Evolutionary conservation across 2,113 vertebrate genomes (phyloP), one percentile per base, ranked within the genome.

Genomic region (zebrafish (Danio rerio)): DNA sequence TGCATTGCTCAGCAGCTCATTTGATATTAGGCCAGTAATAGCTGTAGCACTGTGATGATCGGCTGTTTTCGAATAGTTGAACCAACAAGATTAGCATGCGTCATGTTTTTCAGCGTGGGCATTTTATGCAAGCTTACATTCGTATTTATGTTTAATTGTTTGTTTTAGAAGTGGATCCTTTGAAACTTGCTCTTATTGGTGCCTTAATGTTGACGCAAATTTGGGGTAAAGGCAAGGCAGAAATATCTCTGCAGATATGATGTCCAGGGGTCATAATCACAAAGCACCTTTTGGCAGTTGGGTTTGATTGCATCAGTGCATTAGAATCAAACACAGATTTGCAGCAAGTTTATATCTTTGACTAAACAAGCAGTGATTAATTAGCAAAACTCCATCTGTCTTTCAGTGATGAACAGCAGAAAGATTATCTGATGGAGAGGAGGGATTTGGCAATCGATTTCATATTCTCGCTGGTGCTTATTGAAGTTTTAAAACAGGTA

Each of bases 361-460:
- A 73, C 21, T 56, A 16, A n/a, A 6, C 13, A 16, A 45, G 63
- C 63, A 15, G 18, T 71, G 49, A 40, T 15, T 80, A 10, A 81
- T 6, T 61, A 5, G 76, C 1, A 69, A 12, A 80, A 9, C n/a
- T 79, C 31, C 89, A 18, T 92, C 65, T 93, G 43, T 81, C 7
- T 90, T 89, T 86, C 91, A 99, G 97, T 86, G 98, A 99, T 89
- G 98, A 99, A 87, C 97, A 99, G 65, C 98, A 99, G 83, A 96
- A 97, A 89, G 98, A 99, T 92, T 99, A 98, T 91, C 94, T 99
- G 89, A 91, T 99, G 94, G 98, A 99, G 91, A 94, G 98, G 89
- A 95, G 98, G 86, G 98, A 99, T 92, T 93, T 99, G 83, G 97
- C 97, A n/a, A 99, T 99, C 90, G 98, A 99, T 92, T 99, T 98